A percentile compares a stretch with the other conserved stretches of the same genome.
phyloP scores from a whole-genome alignment of 2,797 vertebrate genomes.

The Cyprinodon diabolis region DNA sequence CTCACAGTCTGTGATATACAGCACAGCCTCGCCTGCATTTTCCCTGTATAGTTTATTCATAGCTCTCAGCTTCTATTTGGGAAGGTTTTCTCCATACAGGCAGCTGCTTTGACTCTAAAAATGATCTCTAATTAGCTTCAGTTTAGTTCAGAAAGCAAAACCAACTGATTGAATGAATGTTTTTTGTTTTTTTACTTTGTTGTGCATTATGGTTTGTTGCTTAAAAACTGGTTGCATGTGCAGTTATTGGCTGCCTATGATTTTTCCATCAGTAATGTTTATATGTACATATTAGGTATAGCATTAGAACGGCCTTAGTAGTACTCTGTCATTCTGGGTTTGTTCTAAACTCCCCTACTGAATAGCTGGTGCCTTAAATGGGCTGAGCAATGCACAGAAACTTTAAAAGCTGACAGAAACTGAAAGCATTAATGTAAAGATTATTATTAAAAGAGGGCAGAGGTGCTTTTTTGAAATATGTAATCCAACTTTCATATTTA shows the following conservation, averaged over 20 bases:
- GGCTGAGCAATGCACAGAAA: conserved; percentile 71
- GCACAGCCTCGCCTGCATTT: conserved; percentile 47
- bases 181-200: conserved; percentile 18
- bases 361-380: conserved; percentile 73
- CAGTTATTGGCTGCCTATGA: conserved; percentile 53
- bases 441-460: conserved; percentile 35
- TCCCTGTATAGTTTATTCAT: conserved; percentile 34
- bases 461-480: conserved; percentile 29
- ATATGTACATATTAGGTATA: conserved; percentile 69
- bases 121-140: conserved; percentile 7
- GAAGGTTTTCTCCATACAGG: conserved; percentile 21
- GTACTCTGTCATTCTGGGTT: conserved; percentile 52
- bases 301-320: conserved; percentile 48
- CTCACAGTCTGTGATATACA: conserved; percentile 46
- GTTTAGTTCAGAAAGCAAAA: conserved; percentile 30
- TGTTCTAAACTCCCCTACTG: conserved; percentile 65
- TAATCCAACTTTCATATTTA: conserved; percentile 65
- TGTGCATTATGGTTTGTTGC: conserved; percentile 14
- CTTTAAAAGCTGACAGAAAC: conserved; percentile 41
- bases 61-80: conserved; percentile 37
- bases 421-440: conserved; percentile 48
- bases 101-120: conserved; percentile 27
- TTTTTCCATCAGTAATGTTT: conserved; percentile 52
- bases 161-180: conserved; percentile 49
- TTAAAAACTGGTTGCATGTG: conserved; percentile 49